Evolutionary conservation across 2,888 invertebrate species (phyloP).

Genomic region (Scelioninae gen. 1): DNA sequence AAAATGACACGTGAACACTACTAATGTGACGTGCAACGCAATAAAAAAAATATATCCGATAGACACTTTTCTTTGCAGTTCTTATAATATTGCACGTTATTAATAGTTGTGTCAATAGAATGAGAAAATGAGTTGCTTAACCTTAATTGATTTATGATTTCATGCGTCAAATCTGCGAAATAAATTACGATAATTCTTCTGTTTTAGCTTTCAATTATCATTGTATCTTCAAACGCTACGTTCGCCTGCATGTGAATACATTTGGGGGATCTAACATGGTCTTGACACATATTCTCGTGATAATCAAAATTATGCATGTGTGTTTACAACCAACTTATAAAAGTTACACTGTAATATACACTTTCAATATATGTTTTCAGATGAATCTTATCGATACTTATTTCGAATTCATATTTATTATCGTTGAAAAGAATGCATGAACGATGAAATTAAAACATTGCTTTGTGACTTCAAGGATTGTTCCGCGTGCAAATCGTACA

Average conservation of each 20-base stretch:
- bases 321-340: constrained; percentile 4
- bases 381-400: constrained; percentile 17
- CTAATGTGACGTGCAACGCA: background rate
- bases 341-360: constrained; percentile 1
- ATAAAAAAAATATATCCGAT: constrained; percentile 4
- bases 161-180: background rate
- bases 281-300: constrained; percentile 47
- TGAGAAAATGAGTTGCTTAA: constrained; percentile 37
- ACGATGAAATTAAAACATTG: constrained; percentile 35
- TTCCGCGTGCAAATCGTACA: constrained; percentile 42
- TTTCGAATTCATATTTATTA: constrained; percentile 36
- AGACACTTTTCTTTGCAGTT: constrained; percentile 12
- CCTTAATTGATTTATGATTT: constrained; percentile 51
- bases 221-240: background rate
- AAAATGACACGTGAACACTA: constrained; percentile 7
- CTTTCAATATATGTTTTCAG: background rate
- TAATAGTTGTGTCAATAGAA: constrained; percentile 50
- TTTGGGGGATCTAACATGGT: constrained; percentile 34
- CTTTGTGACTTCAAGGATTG: constrained; percentile 46
- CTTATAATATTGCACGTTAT: constrained; percentile 21
- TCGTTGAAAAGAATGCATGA: constrained; percentile 29
- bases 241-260: constrained; percentile 29
- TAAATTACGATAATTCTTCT: background rate
- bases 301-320: constrained; percentile 37
- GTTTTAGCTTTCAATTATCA: constrained; percentile 17